phyloP scores from a whole-genome alignment of 23 tunicate species.

The Halocynthia roretzi region DNA sequence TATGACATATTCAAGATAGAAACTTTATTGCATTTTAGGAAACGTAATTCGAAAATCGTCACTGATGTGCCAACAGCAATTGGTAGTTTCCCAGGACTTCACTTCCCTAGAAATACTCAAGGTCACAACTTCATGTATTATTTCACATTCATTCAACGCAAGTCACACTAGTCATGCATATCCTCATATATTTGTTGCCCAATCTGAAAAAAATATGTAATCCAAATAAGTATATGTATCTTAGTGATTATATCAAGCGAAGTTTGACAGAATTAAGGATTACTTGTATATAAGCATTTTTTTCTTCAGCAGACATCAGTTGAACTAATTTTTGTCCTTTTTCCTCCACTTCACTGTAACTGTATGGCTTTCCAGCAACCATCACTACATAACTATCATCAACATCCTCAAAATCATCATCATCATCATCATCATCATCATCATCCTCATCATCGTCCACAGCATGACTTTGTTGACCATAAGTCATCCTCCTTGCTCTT shows the following conservation, averaged over 20 bases:
- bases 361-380: conserved; percentile 69
- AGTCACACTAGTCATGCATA: conserved; percentile 44
- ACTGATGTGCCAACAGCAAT: no score
- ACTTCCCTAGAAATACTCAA: no score
- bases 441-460: neutral
- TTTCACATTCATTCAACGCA: neutral
- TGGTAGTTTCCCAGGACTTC: no score
- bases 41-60: no score
- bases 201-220: conserved; percentile 12
- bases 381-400: conserved; percentile 50
- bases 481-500: neutral
- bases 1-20: no score
- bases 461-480: no score
- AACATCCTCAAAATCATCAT: conserved; percentile 58
- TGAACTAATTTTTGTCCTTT: conserved; percentile 57
- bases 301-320: conserved; percentile 63
- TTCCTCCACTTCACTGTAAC: conserved; percentile 59
- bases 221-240: neutral
- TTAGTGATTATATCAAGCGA: neutral
- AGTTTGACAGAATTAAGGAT: neutral
- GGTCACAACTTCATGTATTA: no score
- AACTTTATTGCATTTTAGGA: no score
- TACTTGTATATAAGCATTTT: conserved; percentile 53
- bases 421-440: conserved; percentile 39
- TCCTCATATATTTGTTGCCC: conserved; percentile 72